Evolutionary conservation across 2,888 invertebrate genomes (phyloP), one percentile per base, ranked within the genome.

Genomic region (Tenthredo distinguenda): DNA sequence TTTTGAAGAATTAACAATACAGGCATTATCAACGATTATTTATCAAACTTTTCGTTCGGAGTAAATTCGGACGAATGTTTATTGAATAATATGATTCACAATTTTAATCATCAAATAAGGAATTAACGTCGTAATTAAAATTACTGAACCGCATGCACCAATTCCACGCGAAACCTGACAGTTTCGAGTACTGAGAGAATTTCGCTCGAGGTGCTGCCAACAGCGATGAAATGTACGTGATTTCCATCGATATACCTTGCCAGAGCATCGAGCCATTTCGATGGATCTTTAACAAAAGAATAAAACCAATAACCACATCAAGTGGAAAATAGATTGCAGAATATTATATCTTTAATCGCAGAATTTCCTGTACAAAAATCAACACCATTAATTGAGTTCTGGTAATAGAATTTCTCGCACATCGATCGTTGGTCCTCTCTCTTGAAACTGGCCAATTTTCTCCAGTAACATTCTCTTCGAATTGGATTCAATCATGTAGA

Each of bases 171-270:
- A 74, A 74, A 21, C 43, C 72, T 21, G 40, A 21, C 40, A 74
- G 40, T 43, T 74, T 43, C 40, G 26, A 74, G 9, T 40, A 0
- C 72, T 21, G 40, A 40, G 43, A 26, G 43, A 43, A 74, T 74
- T 74, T 71, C 34, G 71, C 21, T 43, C 43, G 43, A 43, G 72
- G 43, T 74, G 18, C 72, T 21, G 40, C 40, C 18, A 72, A 40
- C 72, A 72, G n/a, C 40, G 9, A 40, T 65, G 34, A 34, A 62
- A 62, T 62, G 21, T 62, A 62, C 62, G 62, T 62, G 62, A 62
- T 62, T 62, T 10, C 5, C 71, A 15, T 7, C 34, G 37, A 31
- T 37, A 34, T 37, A 37, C 71, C 37, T 37, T 37, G 26, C 62
- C 34, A 37, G 71, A n/a, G 71, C 34, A 18, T 71, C 15, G n/a